Evolutionary conservation across 2,888 invertebrate species (phyloP), one percentile per base, ranked within the genome.

Genomic region (Strigamia maritima): DNA sequence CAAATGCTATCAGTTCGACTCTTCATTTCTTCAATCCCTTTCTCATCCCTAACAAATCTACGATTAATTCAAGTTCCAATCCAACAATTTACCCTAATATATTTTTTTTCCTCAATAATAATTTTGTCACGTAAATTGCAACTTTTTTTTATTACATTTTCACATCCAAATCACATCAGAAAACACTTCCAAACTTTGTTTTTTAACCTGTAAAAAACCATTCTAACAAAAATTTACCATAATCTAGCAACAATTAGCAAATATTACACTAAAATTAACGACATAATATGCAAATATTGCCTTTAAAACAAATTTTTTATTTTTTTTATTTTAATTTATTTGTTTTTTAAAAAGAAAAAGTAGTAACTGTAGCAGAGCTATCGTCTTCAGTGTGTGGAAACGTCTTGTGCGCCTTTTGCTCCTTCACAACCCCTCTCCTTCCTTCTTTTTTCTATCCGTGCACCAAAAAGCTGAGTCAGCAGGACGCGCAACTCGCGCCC

Each of bases 401-500:
- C 60, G 60, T 60, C 60, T 60, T 60, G 60, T 60, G 60, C n/a
- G 60, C 60, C 60, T 60, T n/a, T 24, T 60, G 60, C 60, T 60
- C 60, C 24, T 60, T n/a, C 60, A 19, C 60, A 60, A 19, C 19
- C 60, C 60, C 60, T 60, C 60, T 24, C 60, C 60, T 60, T 24
- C 24, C 60, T n/a, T 60, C 10, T n/a, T 60, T 19, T 10, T 19
- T 60, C 60, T 60, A 6, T 24, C 60, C 60, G 60, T 60, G 60
- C 60, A 60, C 60, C 60, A 54, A 60, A 31, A 12, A 6, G 60
- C 60, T 60, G 60, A 60, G 60, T 60, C 60, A 60, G 60, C 60
- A 60, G 60, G 60, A 60, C 60, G 60, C 60, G 60, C 60, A 60
- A 60, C 60, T 60, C 60, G 60, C 60, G 60, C 60, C 60, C 60